Evolutionary conservation across 2,888 invertebrate species (phyloP), one percentile per base, ranked within the genome.

Genomic region (Orthosia gothica): DNA sequence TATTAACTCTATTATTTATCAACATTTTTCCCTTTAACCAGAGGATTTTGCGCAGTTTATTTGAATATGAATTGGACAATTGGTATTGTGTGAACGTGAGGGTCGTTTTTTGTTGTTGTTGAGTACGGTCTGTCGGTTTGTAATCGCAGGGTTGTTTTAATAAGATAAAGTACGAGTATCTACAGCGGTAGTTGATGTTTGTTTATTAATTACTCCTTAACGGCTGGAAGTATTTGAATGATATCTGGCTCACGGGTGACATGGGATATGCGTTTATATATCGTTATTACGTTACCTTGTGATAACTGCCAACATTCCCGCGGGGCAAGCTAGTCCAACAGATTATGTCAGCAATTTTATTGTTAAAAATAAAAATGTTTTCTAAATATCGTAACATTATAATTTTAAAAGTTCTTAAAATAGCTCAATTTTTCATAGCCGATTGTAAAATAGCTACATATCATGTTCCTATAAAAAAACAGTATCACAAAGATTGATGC

Each of bases 1-100:
- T 81, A 87, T 89, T 83, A 83, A 69, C 77, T 84, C 74, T 77
- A 86, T 86, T 84, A 86, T 84, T 78, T 79, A 78, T 77, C 79
- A 80, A 78, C 81, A 87, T 87, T 82, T 86, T 80, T 64, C 69
- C 68, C 57, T 70, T 77, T 61, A 71, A 81, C 67, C 62, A 67
- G 49, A 45, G 68, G 50, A 73, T 84, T 58, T 78, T 70, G 52
- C 67, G 72, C 49, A 69, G 62, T 74, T 63, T 76, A 81, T 86
- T 80, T 87, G 65, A 82, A 87, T 84, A 78, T 82, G 63, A 84
- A 81, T 58, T 50, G 54, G 49, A 80, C 18, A 73, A 80, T 76
- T 61, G 66, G 74, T 80, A 63, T 81, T 80, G 68, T 59, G 69
- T 71, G 20, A 62, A 76, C 45, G 23, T 54, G 50, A 18, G 50